Percentiles rank a stretch among this genome's conserved stretches.
Evolutionary conservation across 2,888 invertebrate species (phyloP).

Genomic region (Diarsia brunnea): DNA sequence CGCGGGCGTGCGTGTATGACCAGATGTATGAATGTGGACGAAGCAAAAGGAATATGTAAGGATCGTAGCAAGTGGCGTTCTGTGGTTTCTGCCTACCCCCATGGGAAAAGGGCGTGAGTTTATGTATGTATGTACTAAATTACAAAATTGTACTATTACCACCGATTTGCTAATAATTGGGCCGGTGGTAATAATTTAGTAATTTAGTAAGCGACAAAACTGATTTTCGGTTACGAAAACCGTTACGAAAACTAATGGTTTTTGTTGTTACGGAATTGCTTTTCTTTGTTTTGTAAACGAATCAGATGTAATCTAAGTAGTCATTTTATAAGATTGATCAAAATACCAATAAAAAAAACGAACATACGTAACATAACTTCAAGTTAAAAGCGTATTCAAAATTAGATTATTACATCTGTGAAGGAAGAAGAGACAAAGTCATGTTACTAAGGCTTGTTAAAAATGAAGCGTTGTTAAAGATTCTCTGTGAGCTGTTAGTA

Average conservation of each 20-base stretch:
- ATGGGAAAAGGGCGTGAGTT: no score
- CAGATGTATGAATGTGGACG: no score
- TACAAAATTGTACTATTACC: no score
- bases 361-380: background rate
- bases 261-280: background rate
- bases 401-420: background rate
- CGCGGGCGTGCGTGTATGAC: no score
- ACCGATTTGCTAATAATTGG: no score
- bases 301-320: no score
- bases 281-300: background rate
- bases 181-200: background rate
- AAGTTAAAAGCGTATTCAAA: background rate
- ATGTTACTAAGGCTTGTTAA: conserved; percentile 58
- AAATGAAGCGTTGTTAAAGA: conserved; percentile 72
- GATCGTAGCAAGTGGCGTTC: no score
- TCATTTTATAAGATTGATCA: background rate
- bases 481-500: conserved; percentile 70
- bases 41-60: no score
- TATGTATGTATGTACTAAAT: no score
- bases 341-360: background rate
- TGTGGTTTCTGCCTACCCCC: no score
- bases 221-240: background rate
- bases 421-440: conserved; percentile 22
- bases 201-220: background rate
- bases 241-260: background rate